Base-by-base conservation (phyloP, 2,113 vertebrate genomes). In the Cyanistes caeruleus region DNA sequence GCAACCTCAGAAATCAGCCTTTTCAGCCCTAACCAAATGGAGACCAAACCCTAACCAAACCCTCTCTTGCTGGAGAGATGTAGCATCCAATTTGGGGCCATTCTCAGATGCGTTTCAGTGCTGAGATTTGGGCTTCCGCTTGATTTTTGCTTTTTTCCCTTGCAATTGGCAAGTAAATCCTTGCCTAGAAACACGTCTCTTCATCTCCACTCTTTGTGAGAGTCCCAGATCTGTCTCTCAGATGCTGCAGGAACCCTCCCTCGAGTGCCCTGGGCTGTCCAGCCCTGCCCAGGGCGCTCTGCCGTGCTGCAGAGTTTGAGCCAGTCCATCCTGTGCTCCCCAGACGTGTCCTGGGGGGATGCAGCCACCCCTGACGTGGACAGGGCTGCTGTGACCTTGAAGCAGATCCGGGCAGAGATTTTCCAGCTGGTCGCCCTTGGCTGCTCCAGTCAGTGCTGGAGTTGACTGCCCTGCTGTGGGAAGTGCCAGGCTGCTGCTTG, bases 31-130 rank as follows among this genome's bases (percentile, higher is more conserved):
- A 14, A 58, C 35, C 48, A 25, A 52, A 3, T 1, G 10, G n/a
- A n/a, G n/a, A n/a, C n/a, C n/a, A n/a, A n/a, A n/a, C n/a, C n/a
- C n/a, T n/a, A n/a, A n/a, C n/a, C n/a, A n/a, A n/a, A n/a, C n/a
- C n/a, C n/a, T 21, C n/a, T 56, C 11, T 44, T 30, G 24, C 2
- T 63, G 69, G 56, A 33, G 73, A 58, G 37, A 19, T 4, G 30
- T 0, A 21, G 35, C 44, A 39, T 30, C 68, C 37, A 11, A 1
- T 5, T 0, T 22, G 63, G 59, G 51, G 39, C 33, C 6, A 0
- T 17, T 24, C 87, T 67, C 84, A 44, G 64, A 31, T 15, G 58
- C 46, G n/a, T 58, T 79, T 65, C 70, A 62, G 28, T 1, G 35
- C 6, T 5, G 52, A 63, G 49, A 69, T 65, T 53, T 58, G 85